Evolutionary conservation across 2,113 vertebrate species (phyloP).

Genomic region (Sinocyclocheilus rhinocerous): DNA sequence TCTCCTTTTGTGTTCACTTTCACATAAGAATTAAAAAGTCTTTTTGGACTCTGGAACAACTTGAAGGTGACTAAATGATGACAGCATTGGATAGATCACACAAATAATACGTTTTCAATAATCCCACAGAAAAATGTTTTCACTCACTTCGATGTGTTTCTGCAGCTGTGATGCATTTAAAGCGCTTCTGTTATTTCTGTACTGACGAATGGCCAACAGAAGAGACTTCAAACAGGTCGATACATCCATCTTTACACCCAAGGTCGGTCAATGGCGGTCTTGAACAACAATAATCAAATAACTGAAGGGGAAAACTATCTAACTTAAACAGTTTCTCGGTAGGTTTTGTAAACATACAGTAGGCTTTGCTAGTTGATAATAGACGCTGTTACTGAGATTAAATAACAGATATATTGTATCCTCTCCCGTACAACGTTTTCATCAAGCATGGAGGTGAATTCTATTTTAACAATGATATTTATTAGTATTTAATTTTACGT

Average conservation of each 20-base stretch:
- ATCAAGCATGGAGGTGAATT: not conserved
- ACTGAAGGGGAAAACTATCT: not conserved
- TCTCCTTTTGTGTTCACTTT: not conserved
- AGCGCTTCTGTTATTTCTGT: conserved; percentile 77
- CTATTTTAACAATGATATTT: not conserved
- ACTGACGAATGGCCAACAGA: conserved; percentile 82
- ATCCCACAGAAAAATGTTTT: not conserved
- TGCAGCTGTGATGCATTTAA: conserved; percentile 79
- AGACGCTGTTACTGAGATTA: not conserved
- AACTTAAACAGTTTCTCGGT: not conserved
- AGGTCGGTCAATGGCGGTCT: not conserved
- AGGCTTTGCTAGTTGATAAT: conserved; percentile 3
- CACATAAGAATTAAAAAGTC: not conserved
- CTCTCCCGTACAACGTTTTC: not conserved
- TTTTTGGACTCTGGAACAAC: not conserved
- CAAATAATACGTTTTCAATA: not conserved
- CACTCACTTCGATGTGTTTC: conserved; percentile 84
- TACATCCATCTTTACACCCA: conserved; percentile 79
- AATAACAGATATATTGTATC: not conserved
- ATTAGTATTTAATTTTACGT: not conserved
- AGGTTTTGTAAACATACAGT: conserved; percentile 10
- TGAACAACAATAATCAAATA: not conserved
- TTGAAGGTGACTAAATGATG: not conserved
- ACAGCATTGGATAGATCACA: not conserved
- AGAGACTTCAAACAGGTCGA: conserved; percentile 86